phyloP scores from a whole-genome alignment of 2,888 invertebrate species.

The Epsilonema sp. region DNA sequence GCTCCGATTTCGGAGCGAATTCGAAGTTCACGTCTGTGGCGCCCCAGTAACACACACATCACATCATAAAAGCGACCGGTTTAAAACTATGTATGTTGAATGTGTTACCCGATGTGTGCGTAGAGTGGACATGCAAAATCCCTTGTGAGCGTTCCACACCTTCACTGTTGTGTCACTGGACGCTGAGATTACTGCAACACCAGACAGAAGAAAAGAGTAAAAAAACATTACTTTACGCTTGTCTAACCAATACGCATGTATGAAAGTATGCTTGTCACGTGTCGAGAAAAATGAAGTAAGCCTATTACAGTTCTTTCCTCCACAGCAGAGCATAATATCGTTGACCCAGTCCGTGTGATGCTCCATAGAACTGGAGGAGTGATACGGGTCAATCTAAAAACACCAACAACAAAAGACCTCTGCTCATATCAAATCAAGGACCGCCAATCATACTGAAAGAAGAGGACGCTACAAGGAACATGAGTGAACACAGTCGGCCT shows the following conservation, averaged over 20 bases:
- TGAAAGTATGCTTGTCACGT: too few species aligned
- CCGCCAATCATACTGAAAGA: not conserved
- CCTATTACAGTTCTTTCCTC: constrained; percentile 69
- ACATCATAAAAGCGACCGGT: too few species aligned
- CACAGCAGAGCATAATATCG: constrained; percentile 90
- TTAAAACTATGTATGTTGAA: not conserved
- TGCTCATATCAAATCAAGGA: not conserved
- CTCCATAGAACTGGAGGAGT: constrained; percentile 86
- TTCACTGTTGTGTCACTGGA: constrained; percentile 98
- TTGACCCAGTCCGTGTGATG: constrained; percentile 99
- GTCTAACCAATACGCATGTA: too few species aligned
- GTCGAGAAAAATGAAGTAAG: too few species aligned
- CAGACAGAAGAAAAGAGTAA: constrained; percentile 5
- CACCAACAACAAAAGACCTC: not conserved
- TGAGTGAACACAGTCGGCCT: too few species aligned
- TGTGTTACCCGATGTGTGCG: constrained; percentile 60
- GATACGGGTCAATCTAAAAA: constrained; percentile 18
- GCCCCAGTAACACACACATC: too few species aligned
- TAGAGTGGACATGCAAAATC: constrained; percentile 95
- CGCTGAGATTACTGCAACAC: constrained; percentile 73
- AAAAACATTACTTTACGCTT: not conserved
- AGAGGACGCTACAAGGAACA: not conserved
- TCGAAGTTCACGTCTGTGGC: too few species aligned
- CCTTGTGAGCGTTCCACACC: constrained; percentile 98
- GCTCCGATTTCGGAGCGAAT: too few species aligned